These are phyloP conservation scores for Rostratula benghalensis DNA, from an alignment of 2,113 vertebrate species.

Conservation along the genomic window DNA sequence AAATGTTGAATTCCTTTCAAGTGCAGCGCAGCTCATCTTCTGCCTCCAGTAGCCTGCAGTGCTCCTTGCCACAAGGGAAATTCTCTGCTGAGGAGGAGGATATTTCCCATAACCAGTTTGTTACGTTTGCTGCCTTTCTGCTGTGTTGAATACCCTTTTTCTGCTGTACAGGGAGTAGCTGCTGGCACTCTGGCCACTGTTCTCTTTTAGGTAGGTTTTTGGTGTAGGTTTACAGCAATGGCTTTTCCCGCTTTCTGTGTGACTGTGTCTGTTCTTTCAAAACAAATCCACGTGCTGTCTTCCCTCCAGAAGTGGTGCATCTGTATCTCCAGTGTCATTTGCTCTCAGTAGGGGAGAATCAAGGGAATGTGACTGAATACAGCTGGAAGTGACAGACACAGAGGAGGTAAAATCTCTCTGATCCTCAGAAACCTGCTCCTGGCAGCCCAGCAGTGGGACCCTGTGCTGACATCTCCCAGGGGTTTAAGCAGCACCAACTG, in stretches of 20 bases:
- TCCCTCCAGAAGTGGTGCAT: background rate
- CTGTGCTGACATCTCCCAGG: background rate
- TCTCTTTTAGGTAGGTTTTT: background rate
- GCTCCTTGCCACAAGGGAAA: background rate
- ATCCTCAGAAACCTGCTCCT: background rate
- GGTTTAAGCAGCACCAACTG: background rate
- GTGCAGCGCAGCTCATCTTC: background rate
- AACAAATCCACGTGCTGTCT: background rate
- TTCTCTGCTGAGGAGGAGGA: background rate
- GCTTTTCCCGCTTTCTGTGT: background rate
- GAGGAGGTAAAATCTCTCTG: background rate
- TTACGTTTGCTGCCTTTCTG: conserved; percentile 1
- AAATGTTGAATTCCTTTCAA: conserved; percentile 15
- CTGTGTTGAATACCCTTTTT: background rate
- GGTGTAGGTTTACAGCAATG: background rate
- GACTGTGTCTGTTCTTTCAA: background rate
- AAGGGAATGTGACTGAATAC: background rate
- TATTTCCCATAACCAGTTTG: background rate
- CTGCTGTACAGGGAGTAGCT: background rate
- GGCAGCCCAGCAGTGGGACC: background rate
- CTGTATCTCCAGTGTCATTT: background rate
- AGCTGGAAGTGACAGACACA: background rate
- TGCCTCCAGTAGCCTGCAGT: background rate
- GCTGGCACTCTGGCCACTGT: background rate
- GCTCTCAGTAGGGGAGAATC: background rate